These are phyloP conservation scores for Euschistus heros DNA, from an alignment of 1,140 invertebrate genomes.

Conservation along the genomic window DNA sequence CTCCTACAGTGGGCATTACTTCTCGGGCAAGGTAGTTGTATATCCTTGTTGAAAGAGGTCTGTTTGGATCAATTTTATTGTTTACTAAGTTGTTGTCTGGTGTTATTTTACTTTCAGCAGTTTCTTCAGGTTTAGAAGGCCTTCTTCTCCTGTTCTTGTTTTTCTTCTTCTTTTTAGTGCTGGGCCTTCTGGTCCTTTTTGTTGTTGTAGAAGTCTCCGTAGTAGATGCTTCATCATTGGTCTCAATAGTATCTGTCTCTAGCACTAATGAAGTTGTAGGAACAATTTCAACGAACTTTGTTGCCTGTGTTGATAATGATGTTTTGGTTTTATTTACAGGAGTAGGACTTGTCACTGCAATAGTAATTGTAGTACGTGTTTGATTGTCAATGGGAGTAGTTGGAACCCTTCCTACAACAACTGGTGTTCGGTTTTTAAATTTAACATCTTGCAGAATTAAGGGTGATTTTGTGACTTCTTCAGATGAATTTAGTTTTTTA, in stretches of 20 bases:
- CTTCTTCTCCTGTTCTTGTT: conserved; percentile 46
- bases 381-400: conserved; percentile 18
- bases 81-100: conserved; percentile 39
- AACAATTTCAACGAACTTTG: conserved; percentile 29
- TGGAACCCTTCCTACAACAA: conserved; percentile 32
- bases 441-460: conserved; percentile 30
- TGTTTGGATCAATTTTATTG: conserved; percentile 39
- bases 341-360: conserved; percentile 23
- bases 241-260: conserved; percentile 24
- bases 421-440: conserved; percentile 33
- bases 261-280: conserved; percentile 30
- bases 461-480: conserved; percentile 9
- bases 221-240: conserved; percentile 24
- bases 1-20: conserved; percentile 66
- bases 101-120: conserved; percentile 36
- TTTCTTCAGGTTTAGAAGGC: conserved; percentile 35
- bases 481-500: not conserved
- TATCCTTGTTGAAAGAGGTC: conserved; percentile 53
- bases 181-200: conserved; percentile 26
- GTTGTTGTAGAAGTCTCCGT: conserved; percentile 26
- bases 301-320: conserved; percentile 27
- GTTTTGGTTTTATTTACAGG: conserved; percentile 26
- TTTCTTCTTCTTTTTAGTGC: conserved; percentile 39
- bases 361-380: conserved; percentile 16
- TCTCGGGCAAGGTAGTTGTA: conserved; percentile 66